Evolutionary conservation across 2,797 vertebrate species (phyloP), one percentile per base, ranked within the genome.

Genomic region (Pseudocheirus occidentalis): DNA sequence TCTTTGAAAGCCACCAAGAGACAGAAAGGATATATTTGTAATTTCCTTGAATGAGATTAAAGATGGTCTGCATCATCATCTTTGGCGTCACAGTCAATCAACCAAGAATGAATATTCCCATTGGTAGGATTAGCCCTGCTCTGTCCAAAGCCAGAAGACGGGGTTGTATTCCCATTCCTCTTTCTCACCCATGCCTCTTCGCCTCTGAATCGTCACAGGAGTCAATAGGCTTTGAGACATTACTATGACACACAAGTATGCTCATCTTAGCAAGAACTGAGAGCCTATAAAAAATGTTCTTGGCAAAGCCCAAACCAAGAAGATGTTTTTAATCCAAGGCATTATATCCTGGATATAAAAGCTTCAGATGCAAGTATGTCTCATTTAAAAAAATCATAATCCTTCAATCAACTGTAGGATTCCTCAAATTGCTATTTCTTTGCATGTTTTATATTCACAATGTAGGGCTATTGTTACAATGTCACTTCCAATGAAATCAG

Each of bases 371-470:
- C 29, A 94, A 95, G 34, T 4, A 53, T 14, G n/a, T 55, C 55
- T 95, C 81, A 1, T 92, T 90, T 91, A 90, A 97, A 92, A 97
- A 98, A 96, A 96, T 92, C 92, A 94, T 98, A 98, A 97, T 96
- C 97, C 97, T 96, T 92, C 73, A 93, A 94, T 95, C 81, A 92
- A 95, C 96, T 92, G 62, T 93, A 92, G 58, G 95, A 94, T 97
- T 96, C 92, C 93, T 97, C 97, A 98, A 98, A 98, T 98, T 98
- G 97, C 97, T 95, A 95, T 98, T 98, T 95, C 96, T 96, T 97
- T 97, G 98, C 95, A 94, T 95, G 96, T 97, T 98, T 97, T 97
- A 97, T 94, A 95, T 97, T 96, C 57, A 96, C 92, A 81, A 2
- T 94, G 97, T 94, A 94, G 58, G 95, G 95, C 96, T 55, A 57